Percentiles rank a stretch among this genome's conserved stretches.
Evolutionary conservation across 2,113 vertebrate genomes (phyloP).

Genomic region (Albula goreensis): DNA sequence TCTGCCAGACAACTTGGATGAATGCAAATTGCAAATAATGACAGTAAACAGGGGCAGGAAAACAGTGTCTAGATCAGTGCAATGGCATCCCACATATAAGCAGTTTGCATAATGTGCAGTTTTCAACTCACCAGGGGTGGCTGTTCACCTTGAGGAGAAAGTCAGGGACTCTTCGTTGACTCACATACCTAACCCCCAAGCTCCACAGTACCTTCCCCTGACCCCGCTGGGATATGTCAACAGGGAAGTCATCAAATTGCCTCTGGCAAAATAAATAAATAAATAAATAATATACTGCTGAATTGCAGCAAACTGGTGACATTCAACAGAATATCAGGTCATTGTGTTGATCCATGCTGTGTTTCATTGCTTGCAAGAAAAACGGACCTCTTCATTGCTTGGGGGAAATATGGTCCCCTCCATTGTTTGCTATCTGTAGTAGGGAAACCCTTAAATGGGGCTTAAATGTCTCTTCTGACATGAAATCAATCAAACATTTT

Average conservation of each 20-base stretch:
- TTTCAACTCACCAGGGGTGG: slow-evolving; percentile 57
- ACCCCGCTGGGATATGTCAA: slow-evolving; percentile 60
- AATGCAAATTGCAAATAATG: slow-evolving; percentile 49
- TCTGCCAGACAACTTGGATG: slow-evolving; percentile 42
- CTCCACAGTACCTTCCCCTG: slow-evolving; percentile 37
- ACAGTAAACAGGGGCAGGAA: slow-evolving; percentile 36
- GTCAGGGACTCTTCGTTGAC: slow-evolving; percentile 58
- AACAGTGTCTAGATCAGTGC: slow-evolving; percentile 42
- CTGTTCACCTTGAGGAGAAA: slow-evolving; percentile 66
- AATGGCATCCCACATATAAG: slow-evolving; percentile 22
- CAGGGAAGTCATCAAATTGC: slow-evolving; percentile 75
- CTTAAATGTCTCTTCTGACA: no score
- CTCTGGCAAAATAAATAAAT: slow-evolving; percentile 35
- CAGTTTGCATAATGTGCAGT: slow-evolving; percentile 67
- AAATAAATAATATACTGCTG: slow-evolving; percentile 53
- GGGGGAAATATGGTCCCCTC: slow-evolving; percentile 64
- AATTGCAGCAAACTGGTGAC: slow-evolving; percentile 74
- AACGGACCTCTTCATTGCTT: slow-evolving; percentile 29
- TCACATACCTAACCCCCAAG: slow-evolving; percentile 42
- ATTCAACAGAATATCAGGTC: slow-evolving; percentile 76
- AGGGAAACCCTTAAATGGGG: no score
- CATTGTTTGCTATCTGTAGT: slow-evolving; percentile 56
- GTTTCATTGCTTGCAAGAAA: slow-evolving; percentile 47
- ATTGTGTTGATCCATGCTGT: slow-evolving; percentile 78
- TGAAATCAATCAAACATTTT: no score